Evolutionary conservation across 2,888 invertebrate species (phyloP).

Genomic region (Sepioteuthis lessoniana): DNA sequence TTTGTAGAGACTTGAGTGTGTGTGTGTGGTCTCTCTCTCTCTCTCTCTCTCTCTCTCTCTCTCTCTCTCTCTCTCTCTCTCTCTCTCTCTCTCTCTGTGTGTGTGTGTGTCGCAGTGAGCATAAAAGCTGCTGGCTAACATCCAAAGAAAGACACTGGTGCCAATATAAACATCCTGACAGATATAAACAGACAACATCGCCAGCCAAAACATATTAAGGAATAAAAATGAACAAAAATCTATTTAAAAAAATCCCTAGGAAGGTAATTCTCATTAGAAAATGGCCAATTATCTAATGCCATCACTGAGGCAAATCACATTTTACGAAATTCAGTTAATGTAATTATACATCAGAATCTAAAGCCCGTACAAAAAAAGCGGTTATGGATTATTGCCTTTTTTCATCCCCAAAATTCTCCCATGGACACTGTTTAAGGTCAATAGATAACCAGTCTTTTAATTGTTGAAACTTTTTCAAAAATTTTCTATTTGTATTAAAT

Average conservation of each 20-base stretch:
- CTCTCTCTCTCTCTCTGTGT: neutral
- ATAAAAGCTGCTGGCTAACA: neutral
- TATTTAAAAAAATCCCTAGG: neutral
- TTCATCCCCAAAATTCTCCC: neutral
- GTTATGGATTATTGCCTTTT: neutral
- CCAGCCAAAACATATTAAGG: neutral
- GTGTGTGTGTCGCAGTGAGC: neutral
- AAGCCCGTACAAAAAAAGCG: neutral
- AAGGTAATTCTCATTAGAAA: neutral
- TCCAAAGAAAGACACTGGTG: neutral
- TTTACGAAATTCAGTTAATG: neutral
- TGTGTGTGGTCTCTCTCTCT: neutral
- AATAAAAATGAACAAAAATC: neutral
- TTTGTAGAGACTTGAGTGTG: neutral
- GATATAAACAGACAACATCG: constrained; percentile 3
- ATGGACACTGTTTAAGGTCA: neutral
- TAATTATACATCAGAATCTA: neutral
- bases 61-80: no score
- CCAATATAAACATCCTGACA: neutral
- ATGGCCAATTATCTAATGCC: neutral
- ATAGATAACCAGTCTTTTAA: neutral
- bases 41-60: neutral
- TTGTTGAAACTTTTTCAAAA: neutral
- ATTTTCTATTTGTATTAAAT: no score
- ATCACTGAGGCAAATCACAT: neutral